Evolutionary conservation across 1,140 invertebrate genomes (phyloP).

Genomic region (Delia radicum): DNA sequence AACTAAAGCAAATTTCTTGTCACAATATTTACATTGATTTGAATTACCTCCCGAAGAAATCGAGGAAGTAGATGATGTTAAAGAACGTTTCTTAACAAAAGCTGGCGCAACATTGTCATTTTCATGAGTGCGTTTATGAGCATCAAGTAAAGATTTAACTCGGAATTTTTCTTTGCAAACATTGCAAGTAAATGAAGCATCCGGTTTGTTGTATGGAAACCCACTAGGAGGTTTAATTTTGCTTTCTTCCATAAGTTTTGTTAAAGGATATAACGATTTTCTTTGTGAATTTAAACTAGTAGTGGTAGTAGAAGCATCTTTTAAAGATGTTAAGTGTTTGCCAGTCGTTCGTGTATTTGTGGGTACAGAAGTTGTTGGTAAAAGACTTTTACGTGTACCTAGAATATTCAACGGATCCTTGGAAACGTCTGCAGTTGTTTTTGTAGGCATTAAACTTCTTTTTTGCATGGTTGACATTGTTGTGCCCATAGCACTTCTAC

Average conservation of each 20-base stretch:
- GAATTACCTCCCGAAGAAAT: neutral
- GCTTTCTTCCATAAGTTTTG: neutral
- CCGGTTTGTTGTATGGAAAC: neutral
- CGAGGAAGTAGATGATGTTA: neutral
- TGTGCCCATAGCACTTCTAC: slow-evolving; percentile 3
- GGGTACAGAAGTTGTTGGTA: neutral
- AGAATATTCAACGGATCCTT: too few relatives aligned
- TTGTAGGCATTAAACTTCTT: slow-evolving; percentile 36
- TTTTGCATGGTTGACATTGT: slow-evolving; percentile 1
- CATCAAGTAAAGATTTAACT: slow-evolving; percentile 34
- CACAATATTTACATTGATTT: slow-evolving; percentile 46
- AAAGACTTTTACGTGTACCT: slow-evolving; percentile 20
- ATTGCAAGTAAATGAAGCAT: slow-evolving; percentile 31
- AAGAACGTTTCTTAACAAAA: slow-evolving; percentile 26
- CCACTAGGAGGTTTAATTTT: neutral
- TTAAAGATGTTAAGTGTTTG: neutral
- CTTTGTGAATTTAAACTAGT: slow-evolving; percentile 2
- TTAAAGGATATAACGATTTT: neutral
- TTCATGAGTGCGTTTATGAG: slow-evolving; percentile 38
- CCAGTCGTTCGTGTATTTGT: neutral
- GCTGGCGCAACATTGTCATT: slow-evolving; percentile 15
- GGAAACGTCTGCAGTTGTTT: neutral
- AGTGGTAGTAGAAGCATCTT: neutral
- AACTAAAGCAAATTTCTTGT: slow-evolving; percentile 46
- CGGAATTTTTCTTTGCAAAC: slow-evolving; percentile 33